Percentiles rank a stretch among this genome's conserved stretches.
Conservation (phyloP, 2,113 vertebrate genomes). For the Echinops telfairi region DNA sequence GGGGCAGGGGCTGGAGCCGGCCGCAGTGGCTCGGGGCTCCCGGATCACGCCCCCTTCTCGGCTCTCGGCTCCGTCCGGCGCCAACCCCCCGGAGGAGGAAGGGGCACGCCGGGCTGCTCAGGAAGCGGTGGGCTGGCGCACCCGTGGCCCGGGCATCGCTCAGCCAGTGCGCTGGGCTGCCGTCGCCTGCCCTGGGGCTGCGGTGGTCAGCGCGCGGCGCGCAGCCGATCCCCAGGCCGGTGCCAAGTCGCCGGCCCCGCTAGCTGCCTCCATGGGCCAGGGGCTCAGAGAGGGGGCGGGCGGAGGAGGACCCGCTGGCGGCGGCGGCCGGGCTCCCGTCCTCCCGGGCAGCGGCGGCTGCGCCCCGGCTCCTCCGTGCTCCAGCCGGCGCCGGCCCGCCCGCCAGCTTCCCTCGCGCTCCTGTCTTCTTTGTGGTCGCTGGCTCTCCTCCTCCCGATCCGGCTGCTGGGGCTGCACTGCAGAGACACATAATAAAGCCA, state of each 20-base stretch:
- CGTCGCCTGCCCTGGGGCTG: constrained; percentile 75
- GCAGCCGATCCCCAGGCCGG: constrained; percentile 82
- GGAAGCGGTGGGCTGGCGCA: constrained; percentile 74
- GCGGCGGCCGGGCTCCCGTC: constrained; percentile 89
- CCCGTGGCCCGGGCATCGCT: constrained; percentile 76
- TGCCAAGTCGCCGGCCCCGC: constrained; percentile 86
- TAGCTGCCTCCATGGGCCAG: constrained; percentile 92
- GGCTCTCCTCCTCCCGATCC: constrained; percentile 98
- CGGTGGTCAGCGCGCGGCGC: constrained; percentile 78
- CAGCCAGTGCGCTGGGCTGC: constrained; percentile 73
- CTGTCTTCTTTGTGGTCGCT: constrained; percentile 99
- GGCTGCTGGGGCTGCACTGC: constrained; percentile 99
- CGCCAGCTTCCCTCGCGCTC: constrained; percentile 94
- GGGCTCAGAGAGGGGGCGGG: constrained; percentile 86
- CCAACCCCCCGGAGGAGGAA: constrained; percentile 65
- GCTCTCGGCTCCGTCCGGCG: constrained; percentile 61
- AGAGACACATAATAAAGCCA: constrained; percentile 99
- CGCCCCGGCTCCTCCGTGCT: constrained; percentile 88
- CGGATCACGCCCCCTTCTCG: constrained; percentile 81
- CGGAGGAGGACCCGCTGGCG: constrained; percentile 76
- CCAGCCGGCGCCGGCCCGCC: constrained; percentile 88
- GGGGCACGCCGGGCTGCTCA: constrained; percentile 76
- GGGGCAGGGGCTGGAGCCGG: constrained; percentile 61
- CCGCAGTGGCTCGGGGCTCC: constrained; percentile 74
- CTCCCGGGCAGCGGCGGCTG: constrained; percentile 86